Base-by-base conservation (phyloP, 2,113 vertebrate genomes). In the Cromileptes altivelis region DNA sequence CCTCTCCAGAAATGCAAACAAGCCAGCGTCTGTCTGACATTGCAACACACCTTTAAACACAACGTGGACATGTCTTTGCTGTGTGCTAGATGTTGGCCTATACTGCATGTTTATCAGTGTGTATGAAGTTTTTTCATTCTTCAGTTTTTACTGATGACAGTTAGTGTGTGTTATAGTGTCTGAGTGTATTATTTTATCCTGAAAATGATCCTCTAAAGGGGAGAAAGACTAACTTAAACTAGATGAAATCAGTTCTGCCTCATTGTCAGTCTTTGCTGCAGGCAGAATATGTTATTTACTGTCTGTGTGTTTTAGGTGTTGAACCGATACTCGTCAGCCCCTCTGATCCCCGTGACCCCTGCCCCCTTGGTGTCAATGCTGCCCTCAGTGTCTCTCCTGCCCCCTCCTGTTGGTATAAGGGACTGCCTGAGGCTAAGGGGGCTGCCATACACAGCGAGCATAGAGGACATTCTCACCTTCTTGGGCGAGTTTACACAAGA, bases 401-500 rank as follows among this genome's bases (percentile, higher is more conserved):
- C 97, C 85, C 85, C 96, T 80, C 84, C 94, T 81, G 90, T 52
- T 89, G 92, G 94, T 15, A 73, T 96, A 5, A 95, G 98, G 4
- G 98, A 99, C 89, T 99, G 98, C 7, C 89, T 99, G 13, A 96
- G 98, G 30, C 95, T 99, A 55, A 89, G 98, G 53, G 98, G 98
- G 2, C 94, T 99, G 47, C 98, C 98, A 1, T 99, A 99, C 89
- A 97, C 97, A 0, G 97, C 98, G 57, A 96, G 93, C 82, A 97
- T 99, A 0, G 97, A 99, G 63, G 98, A 99, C 90, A 99, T 99
- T 91, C 92, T 99, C 81, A 96, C 96, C 57, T 99, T 99, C 77
- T 93, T 99, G 86, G 98, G 97, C 82, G 98, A 99, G 14, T 97
- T 97, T 74, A 98, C 97, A 0, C 96, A 91, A 1, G 97, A 99